Base-by-base conservation (phyloP, 2,888 invertebrate genomes). In the Drosophila kuntzei region DNA sequence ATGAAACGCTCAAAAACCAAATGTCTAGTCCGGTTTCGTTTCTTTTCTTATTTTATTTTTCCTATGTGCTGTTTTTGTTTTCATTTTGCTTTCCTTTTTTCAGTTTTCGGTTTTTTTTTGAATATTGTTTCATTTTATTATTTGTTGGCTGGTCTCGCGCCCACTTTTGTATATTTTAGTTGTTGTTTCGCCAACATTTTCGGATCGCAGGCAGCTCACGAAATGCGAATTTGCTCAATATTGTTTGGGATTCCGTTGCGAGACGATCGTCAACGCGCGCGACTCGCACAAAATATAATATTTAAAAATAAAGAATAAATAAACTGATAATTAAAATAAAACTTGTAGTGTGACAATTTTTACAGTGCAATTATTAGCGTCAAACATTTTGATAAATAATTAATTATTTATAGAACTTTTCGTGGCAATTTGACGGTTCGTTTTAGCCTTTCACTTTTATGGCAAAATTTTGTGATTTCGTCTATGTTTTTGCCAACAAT, bases 221-320 rank as follows among this genome's bases (percentile, higher is more conserved):
- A 70, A 74, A 53, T 60, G n/a, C n/a, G n/a, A n/a, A n/a, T n/a
- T n/a, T n/a, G 64, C 67, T 84, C 83, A 89, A 84, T 84, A 78
- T 89, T 84, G 85, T 89, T 87, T 89, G 81, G 53, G 85, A 76
- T 64, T 84, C 65, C 85, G 89, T 50, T 55, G 87, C 70, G 89
- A 84, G 63, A 87, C 80, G 83, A 83, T 83, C 83, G 72, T 70
- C 51, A 39, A 39, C 74, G 78, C 84, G 84, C 84, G 80, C 64
- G 64, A 47, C 18, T 41, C 51, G 22, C 32, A 29, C 39, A 64
- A 47, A 43, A 36, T 51, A 46, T 18, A 22, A 46, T 39, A 37
- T 49, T 36, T 16, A 59, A 47, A 49, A 39, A 20, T 50, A 36
- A 39, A 14, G 57, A 14, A 39, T 7, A 32, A 12, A 41, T 25